These are phyloP conservation scores for Dolichoris vasculosae DNA, from an alignment of 1,140 invertebrate species.

Conservation along the genomic window DNA sequence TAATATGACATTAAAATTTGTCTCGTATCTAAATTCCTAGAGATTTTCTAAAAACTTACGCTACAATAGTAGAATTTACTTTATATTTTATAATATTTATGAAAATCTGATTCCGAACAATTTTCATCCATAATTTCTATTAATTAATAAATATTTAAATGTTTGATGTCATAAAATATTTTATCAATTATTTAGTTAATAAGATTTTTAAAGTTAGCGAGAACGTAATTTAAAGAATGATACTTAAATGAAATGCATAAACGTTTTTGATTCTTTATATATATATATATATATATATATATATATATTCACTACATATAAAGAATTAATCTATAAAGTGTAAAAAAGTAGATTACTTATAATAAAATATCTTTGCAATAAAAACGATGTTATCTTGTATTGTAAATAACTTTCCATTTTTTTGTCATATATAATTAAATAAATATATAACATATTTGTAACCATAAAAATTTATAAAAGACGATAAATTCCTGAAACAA, in stretches of 20 bases:
- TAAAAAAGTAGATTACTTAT: background rate
- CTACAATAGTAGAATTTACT: slow-evolving; percentile 27
- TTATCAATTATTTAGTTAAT: background rate
- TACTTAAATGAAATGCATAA: background rate
- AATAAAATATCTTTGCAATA: background rate
- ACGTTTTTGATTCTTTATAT: background rate
- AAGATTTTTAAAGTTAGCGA: background rate
- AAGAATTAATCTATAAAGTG: background rate
- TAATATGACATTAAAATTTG: slow-evolving; percentile 24
- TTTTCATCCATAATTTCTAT: background rate
- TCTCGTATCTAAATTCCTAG: slow-evolving; percentile 28
- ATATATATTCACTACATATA: background rate
- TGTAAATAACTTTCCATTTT: background rate
- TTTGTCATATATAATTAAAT: background rate
- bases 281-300: too few species aligned
- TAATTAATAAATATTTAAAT: background rate
- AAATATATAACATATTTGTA: background rate
- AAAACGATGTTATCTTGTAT: background rate
- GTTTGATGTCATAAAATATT: background rate
- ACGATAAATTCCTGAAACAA: background rate
- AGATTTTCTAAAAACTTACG: slow-evolving; percentile 28
- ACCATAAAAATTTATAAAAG: background rate
- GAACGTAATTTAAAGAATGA: background rate
- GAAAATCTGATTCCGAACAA: background rate
- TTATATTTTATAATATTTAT: slow-evolving; percentile 1